These are phyloP conservation scores for Hypotaenidia philippensis DNA, from an alignment of 2,797 vertebrate genomes.

Conservation along the genomic window DNA sequence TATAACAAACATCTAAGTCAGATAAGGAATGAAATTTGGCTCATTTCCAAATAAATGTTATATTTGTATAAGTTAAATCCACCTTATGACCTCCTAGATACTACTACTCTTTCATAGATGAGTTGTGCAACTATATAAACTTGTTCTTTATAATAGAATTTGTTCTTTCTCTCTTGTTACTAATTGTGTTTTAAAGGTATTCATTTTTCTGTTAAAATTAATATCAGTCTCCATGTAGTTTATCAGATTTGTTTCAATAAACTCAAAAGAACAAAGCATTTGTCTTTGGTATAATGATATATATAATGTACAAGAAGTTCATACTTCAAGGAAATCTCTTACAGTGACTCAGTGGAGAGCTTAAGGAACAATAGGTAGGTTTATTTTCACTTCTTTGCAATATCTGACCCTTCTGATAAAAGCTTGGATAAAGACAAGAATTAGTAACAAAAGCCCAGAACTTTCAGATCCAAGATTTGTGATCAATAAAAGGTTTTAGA, in stretches of 20 bases:
- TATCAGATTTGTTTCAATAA: neutral
- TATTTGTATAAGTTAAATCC: neutral
- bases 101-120: neutral
- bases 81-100: neutral
- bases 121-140: neutral
- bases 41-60: neutral
- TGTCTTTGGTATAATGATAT: neutral
- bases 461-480: neutral
- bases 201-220: neutral
- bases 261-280: conserved; percentile 11
- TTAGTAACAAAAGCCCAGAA: neutral
- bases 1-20: neutral
- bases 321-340: neutral
- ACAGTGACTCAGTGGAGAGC: neutral
- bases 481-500: neutral
- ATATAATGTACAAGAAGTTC: neutral
- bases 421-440: neutral
- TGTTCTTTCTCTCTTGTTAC: neutral
- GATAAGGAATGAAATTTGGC: neutral
- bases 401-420: neutral
- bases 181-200: neutral
- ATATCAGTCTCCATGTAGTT: neutral
- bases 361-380: neutral
- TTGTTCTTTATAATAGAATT: neutral
- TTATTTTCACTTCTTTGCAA: neutral